Evolutionary conservation across 1,140 invertebrate species (phyloP).

Genomic region (Bicyclus anynana): DNA sequence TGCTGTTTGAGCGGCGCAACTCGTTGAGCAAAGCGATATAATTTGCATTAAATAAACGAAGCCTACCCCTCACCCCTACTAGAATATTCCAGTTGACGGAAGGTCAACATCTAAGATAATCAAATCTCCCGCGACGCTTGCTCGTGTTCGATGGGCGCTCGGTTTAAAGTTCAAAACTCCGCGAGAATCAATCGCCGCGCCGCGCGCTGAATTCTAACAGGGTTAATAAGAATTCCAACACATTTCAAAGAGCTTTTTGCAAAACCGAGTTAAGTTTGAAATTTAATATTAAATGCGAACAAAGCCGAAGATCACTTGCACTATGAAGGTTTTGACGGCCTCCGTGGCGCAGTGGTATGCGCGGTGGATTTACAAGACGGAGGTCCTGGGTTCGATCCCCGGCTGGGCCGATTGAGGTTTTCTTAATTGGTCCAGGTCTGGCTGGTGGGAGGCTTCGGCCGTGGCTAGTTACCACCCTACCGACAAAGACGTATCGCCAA

Average conservation of each 20-base stretch:
- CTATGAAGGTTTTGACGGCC: too few species aligned
- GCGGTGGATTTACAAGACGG: too few species aligned
- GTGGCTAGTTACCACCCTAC: too few species aligned
- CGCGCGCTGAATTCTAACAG: conserved; percentile 5
- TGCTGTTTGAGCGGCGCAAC: too few species aligned
- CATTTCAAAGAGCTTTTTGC: background rate
- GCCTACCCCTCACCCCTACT: background rate
- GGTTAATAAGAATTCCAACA: background rate
- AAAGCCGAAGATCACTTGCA: background rate
- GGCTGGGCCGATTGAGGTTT: too few species aligned
- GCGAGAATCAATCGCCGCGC: conserved; percentile 27
- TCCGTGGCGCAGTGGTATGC: too few species aligned
- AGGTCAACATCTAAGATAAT: conserved; percentile 52
- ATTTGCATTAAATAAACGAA: too few species aligned
- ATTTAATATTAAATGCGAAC: background rate
- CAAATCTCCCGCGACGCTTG: conserved; percentile 25
- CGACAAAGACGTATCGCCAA: too few species aligned
- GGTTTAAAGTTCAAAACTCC: conserved; percentile 50
- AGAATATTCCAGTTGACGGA: conserved; percentile 38
- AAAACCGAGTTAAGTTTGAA: background rate
- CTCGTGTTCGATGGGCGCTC: conserved; percentile 33
- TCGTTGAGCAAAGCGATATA: too few species aligned
- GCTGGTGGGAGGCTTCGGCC: too few species aligned
- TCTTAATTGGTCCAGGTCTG: too few species aligned
- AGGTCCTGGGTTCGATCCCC: too few species aligned